Evolutionary conservation across 2,113 vertebrate species (phyloP), one percentile per base, ranked within the genome.

Genomic region (Setophaga kirtlandii): DNA sequence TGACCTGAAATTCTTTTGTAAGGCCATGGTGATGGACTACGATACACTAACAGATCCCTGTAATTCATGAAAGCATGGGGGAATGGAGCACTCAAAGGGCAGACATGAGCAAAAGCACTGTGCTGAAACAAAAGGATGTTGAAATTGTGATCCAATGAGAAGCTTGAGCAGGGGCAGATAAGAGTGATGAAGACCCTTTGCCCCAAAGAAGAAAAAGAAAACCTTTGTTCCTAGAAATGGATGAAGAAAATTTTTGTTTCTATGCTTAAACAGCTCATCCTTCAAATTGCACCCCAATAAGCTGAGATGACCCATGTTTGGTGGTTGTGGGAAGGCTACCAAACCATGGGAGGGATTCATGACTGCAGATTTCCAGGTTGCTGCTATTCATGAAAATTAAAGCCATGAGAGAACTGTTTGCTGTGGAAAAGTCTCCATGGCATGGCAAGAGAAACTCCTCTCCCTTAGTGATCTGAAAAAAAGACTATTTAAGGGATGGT

Each of bases 11-110:
- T 60, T 37, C 20, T 47, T 59, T 59, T 75, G n/a, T 30, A 30
- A 23, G 27, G 15, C 15, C 15, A 31, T 76, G 42, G 20, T 37
- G 20, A 18, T 76, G 27, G n/a, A 30, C n/a, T 23, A 23, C 47
- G 25, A 47, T 30, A 31, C 27, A 37, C 9, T 58, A 75, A 58
- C 58, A 58, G 22, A 35, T 35, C 15, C 10, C 11, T 37, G 20
- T 13, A 76, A 47, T 37, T 47, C 27, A 49, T 37, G 7, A 47
- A 37, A 60, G 5, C 27, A 23, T 37, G 15, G 15, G 11, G 20
- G 15, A 30, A 18, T 19, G 42, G 27, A 37, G 5, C 2, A 1
- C 11, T 60, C 27, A 60, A 31, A 19, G 5, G 1, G 2, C 2
- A 24, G 27, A 31, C 27, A 24, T 37, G 27, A 49, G 15, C 6